phyloP scores from a whole-genome alignment of 2,888 invertebrate species.

The Coecobrya sp. region DNA sequence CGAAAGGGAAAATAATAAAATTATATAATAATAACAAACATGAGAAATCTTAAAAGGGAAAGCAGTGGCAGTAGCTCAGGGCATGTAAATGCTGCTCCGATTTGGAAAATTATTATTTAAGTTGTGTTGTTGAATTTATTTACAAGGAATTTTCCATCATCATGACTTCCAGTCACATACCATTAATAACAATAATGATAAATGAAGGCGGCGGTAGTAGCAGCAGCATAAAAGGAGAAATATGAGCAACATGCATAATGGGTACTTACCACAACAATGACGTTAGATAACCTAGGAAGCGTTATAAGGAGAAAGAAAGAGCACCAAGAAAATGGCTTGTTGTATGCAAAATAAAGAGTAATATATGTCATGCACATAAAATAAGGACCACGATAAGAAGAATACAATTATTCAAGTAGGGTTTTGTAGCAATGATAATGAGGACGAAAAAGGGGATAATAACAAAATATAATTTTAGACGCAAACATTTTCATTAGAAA shows the following conservation, averaged over 20 bases:
- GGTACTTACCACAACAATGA: neutral
- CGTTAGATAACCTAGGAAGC: neutral
- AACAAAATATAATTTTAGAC: neutral
- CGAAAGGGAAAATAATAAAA: constrained; percentile 38
- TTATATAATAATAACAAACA: constrained; percentile 25
- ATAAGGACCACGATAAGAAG: neutral
- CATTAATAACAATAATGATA: constrained; percentile 39
- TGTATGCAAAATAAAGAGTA: neutral
- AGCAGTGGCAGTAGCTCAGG: neutral
- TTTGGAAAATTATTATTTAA: constrained; percentile 69
- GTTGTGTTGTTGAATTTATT: constrained; percentile 66
- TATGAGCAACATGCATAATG: neutral
- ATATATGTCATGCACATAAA: neutral
- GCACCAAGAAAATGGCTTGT: neutral
- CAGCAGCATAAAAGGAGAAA: neutral
- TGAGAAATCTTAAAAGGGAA: constrained; percentile 20
- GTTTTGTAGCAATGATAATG: neutral
- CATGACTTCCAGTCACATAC: constrained; percentile 42
- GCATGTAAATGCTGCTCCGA: neutral
- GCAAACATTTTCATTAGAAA: constrained; percentile 43
- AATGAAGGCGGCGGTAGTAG: neutral
- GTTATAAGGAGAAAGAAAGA: neutral
- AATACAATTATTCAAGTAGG: constrained; percentile 15
- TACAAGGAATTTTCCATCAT: constrained; percentile 66
- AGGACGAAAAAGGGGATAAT: neutral